Base-by-base conservation (phyloP, 2,797 vertebrate species). In the Chromobotia macracanthus region DNA sequence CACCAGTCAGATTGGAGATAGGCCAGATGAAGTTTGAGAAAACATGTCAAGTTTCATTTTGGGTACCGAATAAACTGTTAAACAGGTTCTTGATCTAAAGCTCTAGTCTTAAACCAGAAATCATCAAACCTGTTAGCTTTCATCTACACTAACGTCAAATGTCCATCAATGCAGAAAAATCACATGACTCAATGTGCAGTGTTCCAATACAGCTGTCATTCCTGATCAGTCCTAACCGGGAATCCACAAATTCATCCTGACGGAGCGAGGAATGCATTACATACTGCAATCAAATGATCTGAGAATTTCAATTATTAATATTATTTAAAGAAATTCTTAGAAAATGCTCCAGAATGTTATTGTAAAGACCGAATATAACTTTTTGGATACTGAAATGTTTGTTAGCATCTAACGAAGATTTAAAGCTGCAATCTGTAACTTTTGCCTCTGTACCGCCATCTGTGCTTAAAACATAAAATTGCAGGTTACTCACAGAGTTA, bases 11-110 rank as follows among this genome's bases (percentile, higher is more conserved):
- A 31, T 31, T 31, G 31, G 31, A 31, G 31, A 31, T 31, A n/a
- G n/a, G n/a, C n/a, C n/a, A n/a, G n/a, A 31, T 13, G n/a, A 71
- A 41, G 28, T 48, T 66, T 21, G 38, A 74, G 31, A 67, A 80
- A 66, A 71, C 31, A 9, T 78, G 71, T 66, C 70, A 25, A 71
- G 11, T 15, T 79, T 12, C 25, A 28, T 67, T 66, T 67, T 18
- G 48, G n/a, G n/a, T 1, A 9, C n/a, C 51, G 51, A 53, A 74
- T 69, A 65, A 69, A 68, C 13, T 8, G 3, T 58, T 60, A 25
- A 81, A 70, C 65, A 66, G 44, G 66, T 71, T 83, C 53, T 38
- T 58, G 68, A 75, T 66, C 55, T 60, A 64, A 67, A 18, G 19
- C 9, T 44, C 28, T n/a, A 25, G 13, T 10, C 44, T 67, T 75